phyloP scores from a whole-genome alignment of 2,888 invertebrate genomes.

The Lamellibrachia satsuma region DNA sequence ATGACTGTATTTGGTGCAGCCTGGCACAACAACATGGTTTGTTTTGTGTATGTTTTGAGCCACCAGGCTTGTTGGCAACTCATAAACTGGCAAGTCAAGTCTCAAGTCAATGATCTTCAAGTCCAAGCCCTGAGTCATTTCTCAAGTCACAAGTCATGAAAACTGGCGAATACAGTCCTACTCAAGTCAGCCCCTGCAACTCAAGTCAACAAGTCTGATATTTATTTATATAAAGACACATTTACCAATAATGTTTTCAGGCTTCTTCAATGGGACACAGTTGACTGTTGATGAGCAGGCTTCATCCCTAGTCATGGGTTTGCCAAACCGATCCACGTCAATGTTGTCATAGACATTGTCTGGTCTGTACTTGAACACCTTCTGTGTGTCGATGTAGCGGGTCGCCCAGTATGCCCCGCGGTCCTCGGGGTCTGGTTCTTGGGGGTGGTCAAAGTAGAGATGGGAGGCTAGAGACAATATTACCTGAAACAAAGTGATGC shows the following conservation, averaged over 20 bases:
- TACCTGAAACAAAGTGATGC: slow-evolving; percentile 44
- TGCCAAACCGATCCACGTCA: slow-evolving; percentile 45
- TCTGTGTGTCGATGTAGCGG: slow-evolving; percentile 52
- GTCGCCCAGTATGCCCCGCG: slow-evolving; percentile 62
- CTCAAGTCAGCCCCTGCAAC: too few relatives aligned
- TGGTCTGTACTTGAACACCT: slow-evolving; percentile 27
- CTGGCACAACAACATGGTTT: too few relatives aligned
- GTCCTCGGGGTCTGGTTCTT: slow-evolving; percentile 53
- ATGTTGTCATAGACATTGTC: slow-evolving; percentile 35
- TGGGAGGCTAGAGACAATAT: slow-evolving; percentile 48
- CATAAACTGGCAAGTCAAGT: too few relatives aligned
- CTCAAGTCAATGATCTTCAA: too few relatives aligned
- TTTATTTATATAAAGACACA: too few relatives aligned
- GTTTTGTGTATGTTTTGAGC: too few relatives aligned
- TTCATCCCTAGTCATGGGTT: slow-evolving; percentile 43
- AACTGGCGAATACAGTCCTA: too few relatives aligned
- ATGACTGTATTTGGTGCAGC: too few relatives aligned
- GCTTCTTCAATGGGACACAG: slow-evolving; percentile 48
- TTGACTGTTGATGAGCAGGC: slow-evolving; percentile 45
- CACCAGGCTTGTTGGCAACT: too few relatives aligned
- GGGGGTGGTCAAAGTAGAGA: slow-evolving; percentile 53
- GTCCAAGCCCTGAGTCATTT: too few relatives aligned
- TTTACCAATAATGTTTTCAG: slow-evolving; percentile 58
- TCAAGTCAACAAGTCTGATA: too few relatives aligned
- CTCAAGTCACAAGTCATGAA: too few relatives aligned